Evolutionary conservation across 2,797 vertebrate genomes (phyloP), one percentile per base, ranked within the genome.

Genomic region (Platyrinchus mystaceus): DNA sequence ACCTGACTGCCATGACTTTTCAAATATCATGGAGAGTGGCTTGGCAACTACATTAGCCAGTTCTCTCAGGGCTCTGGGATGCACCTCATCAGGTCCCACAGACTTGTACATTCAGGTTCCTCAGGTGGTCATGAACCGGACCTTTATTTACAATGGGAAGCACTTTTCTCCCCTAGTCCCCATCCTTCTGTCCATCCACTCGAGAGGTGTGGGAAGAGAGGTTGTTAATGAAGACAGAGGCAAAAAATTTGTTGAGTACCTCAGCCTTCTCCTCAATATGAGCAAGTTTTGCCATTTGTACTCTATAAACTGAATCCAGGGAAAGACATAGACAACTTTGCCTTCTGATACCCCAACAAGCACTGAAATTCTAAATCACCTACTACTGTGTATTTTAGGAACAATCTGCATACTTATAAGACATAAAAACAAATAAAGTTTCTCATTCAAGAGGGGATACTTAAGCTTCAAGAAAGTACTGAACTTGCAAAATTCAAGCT

Each of bases 251-350:
- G 41, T 34, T 46, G 23, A 26, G 43, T 34, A 46, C 32, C 63
- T 46, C 32, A 34, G 32, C 15, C 12, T 34, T 46, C 24, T 66
- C 32, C 32, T 34, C 32, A 34, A 46, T 36, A 53, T 5, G 15
- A 75, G 14, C 22, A 68, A 52, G 19, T 69, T 75, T 37, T 70
- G 63, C 19, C 50, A 56, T 52, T 47, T 70, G 21, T 46, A 53
- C 14, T 46, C 14, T 20, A 23, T 55, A 71, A 87, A 37, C 20
- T 59, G 41, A 58, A 79, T 30, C 20, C 58, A 83, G 32, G 3
- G 27, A 43, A 7, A 76, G 11, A n/a, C 12, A 70, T 16, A 76
- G 63, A 37, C 0, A 0, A 3, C 1, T 0, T 70, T 43, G 27
- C 7, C 28, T 86, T 11, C 34, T 69, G 24, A 50, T 44, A 53